Evolutionary conservation across 2,797 vertebrate species (phyloP).

Genomic region (Dermochelys coriacea): DNA sequence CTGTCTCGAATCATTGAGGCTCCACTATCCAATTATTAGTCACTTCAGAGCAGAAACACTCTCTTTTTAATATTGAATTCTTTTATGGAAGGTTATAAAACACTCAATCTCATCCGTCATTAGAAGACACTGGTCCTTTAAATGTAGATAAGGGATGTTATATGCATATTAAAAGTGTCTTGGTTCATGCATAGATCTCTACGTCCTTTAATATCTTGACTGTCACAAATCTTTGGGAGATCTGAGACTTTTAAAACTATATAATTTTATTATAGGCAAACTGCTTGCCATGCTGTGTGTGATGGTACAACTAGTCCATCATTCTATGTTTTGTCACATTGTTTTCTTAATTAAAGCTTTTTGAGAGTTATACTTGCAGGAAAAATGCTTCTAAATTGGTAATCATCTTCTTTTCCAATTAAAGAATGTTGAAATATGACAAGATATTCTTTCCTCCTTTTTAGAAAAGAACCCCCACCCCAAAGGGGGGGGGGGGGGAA

Average conservation of each 20-base stretch:
- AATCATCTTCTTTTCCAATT: neutral
- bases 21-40: neutral
- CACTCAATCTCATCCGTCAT: neutral
- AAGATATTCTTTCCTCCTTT: neutral
- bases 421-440: neutral
- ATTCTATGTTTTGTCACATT: neutral
- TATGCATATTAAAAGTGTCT: neutral
- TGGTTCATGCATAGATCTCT: neutral
- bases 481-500: neutral
- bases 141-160: fast-evolving
- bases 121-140: neutral
- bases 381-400: slow-evolving; percentile 25
- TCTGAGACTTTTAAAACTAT: neutral
- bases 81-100: neutral
- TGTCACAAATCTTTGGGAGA: neutral
- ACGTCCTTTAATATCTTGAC: neutral
- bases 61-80: neutral
- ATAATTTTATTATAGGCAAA: neutral
- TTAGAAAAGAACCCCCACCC: neutral
- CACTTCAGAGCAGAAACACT: neutral
- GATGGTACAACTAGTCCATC: slow-evolving; percentile 39
- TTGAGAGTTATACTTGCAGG: neutral
- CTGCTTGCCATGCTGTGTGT: neutral
- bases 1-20: neutral
- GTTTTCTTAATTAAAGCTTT: slow-evolving; percentile 36